Conservation (phyloP, 2,888 invertebrate genomes). For the Crossocerus cetratus region DNA sequence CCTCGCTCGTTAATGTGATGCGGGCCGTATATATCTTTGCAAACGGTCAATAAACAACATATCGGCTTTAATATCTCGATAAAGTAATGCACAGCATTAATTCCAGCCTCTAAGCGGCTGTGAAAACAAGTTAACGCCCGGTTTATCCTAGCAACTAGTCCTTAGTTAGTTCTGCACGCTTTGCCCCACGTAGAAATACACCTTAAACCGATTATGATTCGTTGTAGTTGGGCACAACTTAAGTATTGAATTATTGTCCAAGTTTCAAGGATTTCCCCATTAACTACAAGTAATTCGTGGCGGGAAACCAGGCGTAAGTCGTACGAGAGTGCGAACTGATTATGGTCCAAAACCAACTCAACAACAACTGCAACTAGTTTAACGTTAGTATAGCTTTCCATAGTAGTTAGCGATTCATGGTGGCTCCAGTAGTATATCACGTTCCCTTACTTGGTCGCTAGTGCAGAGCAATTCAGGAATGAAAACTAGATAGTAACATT, state of each 20-base stretch:
- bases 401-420: constrained; percentile 9
- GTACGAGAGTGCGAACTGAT: neutral
- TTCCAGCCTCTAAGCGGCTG: constrained; percentile 27
- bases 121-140: constrained; percentile 29
- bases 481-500: constrained; percentile 46
- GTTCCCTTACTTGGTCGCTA: constrained; percentile 22
- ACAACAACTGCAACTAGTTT: too few relatives aligned
- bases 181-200: constrained; percentile 39
- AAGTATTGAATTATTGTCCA: neutral
- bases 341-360: neutral
- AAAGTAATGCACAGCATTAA: constrained; percentile 43
- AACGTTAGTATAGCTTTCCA: neutral
- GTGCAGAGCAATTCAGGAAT: constrained; percentile 36
- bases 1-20: constrained; percentile 40
- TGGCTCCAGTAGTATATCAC: neutral
- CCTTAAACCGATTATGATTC: constrained; percentile 23
- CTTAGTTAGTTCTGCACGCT: neutral
- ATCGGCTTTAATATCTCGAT: constrained; percentile 40
- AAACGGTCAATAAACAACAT: constrained; percentile 54
- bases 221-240: neutral
- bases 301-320: too few relatives aligned
- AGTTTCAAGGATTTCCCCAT: constrained; percentile 9
- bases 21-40: constrained; percentile 49
- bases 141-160: constrained; percentile 12
- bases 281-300: neutral